Percentiles rank a stretch among this genome's conserved stretches.
Conservation (phyloP, 1,140 invertebrate genomes). For the Leptinotarsa texana region DNA sequence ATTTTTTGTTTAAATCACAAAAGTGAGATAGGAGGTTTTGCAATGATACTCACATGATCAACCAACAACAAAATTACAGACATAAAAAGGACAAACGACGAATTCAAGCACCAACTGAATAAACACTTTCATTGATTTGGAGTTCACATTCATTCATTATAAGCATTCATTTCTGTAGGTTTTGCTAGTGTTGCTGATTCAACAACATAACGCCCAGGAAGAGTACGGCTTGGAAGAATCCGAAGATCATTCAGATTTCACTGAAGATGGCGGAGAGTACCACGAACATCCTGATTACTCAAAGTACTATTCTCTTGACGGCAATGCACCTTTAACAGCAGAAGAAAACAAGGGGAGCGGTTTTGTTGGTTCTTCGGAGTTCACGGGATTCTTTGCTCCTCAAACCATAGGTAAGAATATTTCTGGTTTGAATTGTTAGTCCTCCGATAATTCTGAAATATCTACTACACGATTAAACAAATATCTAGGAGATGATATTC, state of each 20-base stretch:
- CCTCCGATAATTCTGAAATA: background rate
- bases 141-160: too few species aligned
- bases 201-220: conserved; percentile 7
- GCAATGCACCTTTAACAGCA: background rate
- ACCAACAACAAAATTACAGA: too few species aligned
- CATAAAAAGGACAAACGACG: too few species aligned
- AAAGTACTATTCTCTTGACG: conserved; percentile 15
- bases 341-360: background rate
- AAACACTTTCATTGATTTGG: too few species aligned
- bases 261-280: conserved; percentile 13
- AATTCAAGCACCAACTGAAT: too few species aligned
- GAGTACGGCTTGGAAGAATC: conserved; percentile 11
- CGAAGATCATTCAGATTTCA: background rate
- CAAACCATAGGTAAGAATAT: conserved; percentile 11
- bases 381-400: conserved; percentile 10
- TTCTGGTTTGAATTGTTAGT: background rate
- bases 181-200: conserved; percentile 16
- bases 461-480: too few species aligned
- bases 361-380: conserved; percentile 9
- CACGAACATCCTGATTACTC: conserved; percentile 22
- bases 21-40: too few species aligned
- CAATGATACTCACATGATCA: too few species aligned
- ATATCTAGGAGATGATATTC: too few species aligned
- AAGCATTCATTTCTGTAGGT: background rate
- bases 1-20: too few species aligned